Conservation (phyloP, 30 jellyfish, hydroid and myxozoan species). For the Pelagia noctiluca region DNA sequence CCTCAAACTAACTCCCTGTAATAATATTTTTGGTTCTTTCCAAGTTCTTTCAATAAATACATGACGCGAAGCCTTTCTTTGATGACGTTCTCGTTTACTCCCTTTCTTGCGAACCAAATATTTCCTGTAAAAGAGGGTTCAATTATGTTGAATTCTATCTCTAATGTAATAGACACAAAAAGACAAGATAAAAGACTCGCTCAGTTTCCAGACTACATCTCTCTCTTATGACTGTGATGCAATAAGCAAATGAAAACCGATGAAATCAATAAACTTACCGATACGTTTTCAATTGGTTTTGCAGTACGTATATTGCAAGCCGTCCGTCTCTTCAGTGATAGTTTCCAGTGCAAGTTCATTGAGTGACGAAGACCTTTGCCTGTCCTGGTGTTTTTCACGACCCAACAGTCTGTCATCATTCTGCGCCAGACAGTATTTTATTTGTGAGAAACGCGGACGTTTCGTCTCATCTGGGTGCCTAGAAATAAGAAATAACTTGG, state of each 20-base stretch:
- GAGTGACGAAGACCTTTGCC: conserved; percentile 77
- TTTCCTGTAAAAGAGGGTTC: too few relatives aligned
- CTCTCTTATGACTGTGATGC: too few relatives aligned
- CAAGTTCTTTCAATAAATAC: too few relatives aligned
- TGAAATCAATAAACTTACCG: background rate
- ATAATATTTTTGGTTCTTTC: too few relatives aligned
- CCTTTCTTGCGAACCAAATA: too few relatives aligned
- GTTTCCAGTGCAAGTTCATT: conserved; percentile 53
- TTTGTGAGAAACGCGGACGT: conserved; percentile 86
- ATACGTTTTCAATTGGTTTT: conserved; percentile 66
- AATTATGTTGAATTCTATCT: too few relatives aligned
- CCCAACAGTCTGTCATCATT: conserved; percentile 91
- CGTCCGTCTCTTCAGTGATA: conserved; percentile 76
- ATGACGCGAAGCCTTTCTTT: too few relatives aligned
- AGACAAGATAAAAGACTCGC: too few relatives aligned
- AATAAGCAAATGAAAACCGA: background rate
- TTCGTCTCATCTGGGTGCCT: conserved; percentile 90
- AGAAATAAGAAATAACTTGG: background rate
- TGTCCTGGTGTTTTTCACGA: conserved; percentile 14
- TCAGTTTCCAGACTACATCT: too few relatives aligned
- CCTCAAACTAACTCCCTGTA: too few relatives aligned
- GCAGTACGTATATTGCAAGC: conserved; percentile 78
- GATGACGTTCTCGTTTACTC: too few relatives aligned
- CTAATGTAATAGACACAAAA: too few relatives aligned
- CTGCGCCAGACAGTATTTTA: conserved; percentile 78